Percentiles rank a stretch among this genome's conserved stretches.
These are phyloP conservation scores for Melitaea cinxia DNA, from an alignment of 1,140 invertebrate species.

Conservation along the genomic window DNA sequence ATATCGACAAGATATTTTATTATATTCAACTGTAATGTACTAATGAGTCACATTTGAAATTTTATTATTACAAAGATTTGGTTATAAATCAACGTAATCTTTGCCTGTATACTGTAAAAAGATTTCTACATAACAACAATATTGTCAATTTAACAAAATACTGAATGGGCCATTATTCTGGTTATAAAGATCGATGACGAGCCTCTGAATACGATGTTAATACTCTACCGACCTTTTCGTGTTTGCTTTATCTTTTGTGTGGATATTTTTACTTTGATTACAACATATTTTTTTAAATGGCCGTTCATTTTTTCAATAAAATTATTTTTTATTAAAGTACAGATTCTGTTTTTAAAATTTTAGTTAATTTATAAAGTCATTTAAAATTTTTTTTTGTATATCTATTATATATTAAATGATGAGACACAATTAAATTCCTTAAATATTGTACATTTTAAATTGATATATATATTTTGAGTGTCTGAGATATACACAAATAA, in stretches of 20 bases:
- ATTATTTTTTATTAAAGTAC: too few relatives aligned
- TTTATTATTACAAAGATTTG: neutral
- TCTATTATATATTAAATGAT: too few relatives aligned
- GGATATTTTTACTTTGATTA: neutral
- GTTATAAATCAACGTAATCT: conserved; percentile 16
- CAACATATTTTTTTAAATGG: neutral
- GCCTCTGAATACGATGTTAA: conserved; percentile 23
- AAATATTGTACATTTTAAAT: too few relatives aligned
- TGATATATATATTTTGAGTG: too few relatives aligned
- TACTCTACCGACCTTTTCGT: conserved; percentile 25
- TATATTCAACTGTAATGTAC: neutral
- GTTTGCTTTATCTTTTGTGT: conserved; percentile 6
- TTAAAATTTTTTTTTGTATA: too few relatives aligned
- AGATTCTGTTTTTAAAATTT: too few relatives aligned
- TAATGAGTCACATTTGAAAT: conserved; percentile 1
- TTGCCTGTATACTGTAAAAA: neutral
- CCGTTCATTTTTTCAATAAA: neutral
- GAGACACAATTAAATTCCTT: too few relatives aligned
- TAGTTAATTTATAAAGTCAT: too few relatives aligned
- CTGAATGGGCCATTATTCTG: conserved; percentile 32
- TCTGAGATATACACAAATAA: too few relatives aligned
- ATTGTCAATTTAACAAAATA: conserved; percentile 37
- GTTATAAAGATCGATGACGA: conserved; percentile 17
- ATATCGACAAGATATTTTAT: too few relatives aligned
- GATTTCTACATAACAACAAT: conserved; percentile 29